A percentile compares a stretch with the other conserved stretches of the same genome.
phyloP scores from a whole-genome alignment of 2,113 vertebrate species.

The Pogonocichla stellata region DNA sequence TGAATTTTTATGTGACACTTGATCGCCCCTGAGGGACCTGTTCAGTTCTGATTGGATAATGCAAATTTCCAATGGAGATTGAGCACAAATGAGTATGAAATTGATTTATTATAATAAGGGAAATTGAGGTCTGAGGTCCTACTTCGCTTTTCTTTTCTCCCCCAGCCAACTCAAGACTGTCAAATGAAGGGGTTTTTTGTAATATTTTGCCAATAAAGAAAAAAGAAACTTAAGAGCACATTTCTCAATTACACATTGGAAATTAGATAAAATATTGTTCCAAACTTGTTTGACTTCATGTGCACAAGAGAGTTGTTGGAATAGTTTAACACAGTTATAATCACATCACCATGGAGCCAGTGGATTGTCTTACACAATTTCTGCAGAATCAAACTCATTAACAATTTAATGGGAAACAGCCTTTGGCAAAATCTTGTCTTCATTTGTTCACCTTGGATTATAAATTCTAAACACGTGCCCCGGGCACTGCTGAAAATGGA shows the following conservation, averaged over 20 bases:
- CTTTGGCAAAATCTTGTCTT: background rate
- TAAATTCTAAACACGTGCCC: background rate
- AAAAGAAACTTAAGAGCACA: constrained; percentile 53
- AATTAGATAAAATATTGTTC: constrained; percentile 41
- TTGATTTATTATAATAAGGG: constrained; percentile 77
- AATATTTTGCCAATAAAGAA: constrained; percentile 55
- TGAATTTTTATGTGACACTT: constrained; percentile 78
- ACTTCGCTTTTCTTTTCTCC: constrained; percentile 37
- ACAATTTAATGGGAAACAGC: background rate
- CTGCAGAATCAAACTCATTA: constrained; percentile 1
- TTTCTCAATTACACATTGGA: constrained; percentile 22
- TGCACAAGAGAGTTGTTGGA: background rate
- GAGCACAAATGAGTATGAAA: constrained; percentile 77
- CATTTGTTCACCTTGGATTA: background rate
- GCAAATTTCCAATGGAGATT: constrained; percentile 78
- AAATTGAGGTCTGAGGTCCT: constrained; percentile 71
- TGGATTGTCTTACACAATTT: background rate
- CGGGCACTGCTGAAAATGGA: background rate
- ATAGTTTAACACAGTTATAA: background rate
- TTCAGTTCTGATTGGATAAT: constrained; percentile 76
- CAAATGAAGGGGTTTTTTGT: background rate
- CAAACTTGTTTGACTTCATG: background rate
- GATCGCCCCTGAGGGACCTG: constrained; percentile 65
- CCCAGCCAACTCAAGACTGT: constrained; percentile 26
- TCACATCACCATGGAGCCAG: background rate